Evolutionary conservation across 2,888 invertebrate genomes (phyloP).

Genomic region (Xiphydria camelus): DNA sequence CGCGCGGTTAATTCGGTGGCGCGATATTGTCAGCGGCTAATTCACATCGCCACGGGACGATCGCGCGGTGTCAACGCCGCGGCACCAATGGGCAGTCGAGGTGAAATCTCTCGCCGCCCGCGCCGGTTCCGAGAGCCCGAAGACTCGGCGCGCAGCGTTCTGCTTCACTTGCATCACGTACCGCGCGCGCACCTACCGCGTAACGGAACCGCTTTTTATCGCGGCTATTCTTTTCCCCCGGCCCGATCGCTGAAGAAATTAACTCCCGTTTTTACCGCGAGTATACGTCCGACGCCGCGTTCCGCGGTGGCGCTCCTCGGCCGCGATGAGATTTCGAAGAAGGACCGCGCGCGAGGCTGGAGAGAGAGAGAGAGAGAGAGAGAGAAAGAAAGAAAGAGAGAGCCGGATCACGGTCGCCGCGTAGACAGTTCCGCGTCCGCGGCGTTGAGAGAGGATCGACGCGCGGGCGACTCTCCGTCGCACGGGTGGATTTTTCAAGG

Average conservation of each 20-base stretch:
- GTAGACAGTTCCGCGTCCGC: no score
- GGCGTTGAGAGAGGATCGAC: no score
- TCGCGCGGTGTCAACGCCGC: no score
- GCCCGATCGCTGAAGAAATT: conserved; percentile 16
- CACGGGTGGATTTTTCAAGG: no score
- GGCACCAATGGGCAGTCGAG: no score
- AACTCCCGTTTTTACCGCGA: background rate
- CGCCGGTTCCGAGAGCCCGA: no score
- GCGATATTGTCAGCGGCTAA: no score
- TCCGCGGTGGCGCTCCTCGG: no score
- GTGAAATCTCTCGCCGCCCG: no score
- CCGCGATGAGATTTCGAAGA: background rate
- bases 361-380: conserved; percentile 7
- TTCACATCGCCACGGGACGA: no score
- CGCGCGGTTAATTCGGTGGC: no score
- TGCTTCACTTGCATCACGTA: conserved; percentile 36
- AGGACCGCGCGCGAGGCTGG: conserved; percentile 9
- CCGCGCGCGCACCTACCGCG: conserved; percentile 16
- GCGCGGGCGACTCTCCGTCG: no score
- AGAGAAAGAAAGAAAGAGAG: conserved; percentile 10
- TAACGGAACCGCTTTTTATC: conserved; percentile 25
- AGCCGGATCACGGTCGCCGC: conserved; percentile 6
- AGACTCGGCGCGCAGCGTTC: conserved; percentile 22
- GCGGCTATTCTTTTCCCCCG: conserved; percentile 16
- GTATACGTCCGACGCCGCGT: background rate